Evolutionary conservation across 2,113 vertebrate genomes (phyloP).

Genomic region (Phylloscopus trochilus): DNA sequence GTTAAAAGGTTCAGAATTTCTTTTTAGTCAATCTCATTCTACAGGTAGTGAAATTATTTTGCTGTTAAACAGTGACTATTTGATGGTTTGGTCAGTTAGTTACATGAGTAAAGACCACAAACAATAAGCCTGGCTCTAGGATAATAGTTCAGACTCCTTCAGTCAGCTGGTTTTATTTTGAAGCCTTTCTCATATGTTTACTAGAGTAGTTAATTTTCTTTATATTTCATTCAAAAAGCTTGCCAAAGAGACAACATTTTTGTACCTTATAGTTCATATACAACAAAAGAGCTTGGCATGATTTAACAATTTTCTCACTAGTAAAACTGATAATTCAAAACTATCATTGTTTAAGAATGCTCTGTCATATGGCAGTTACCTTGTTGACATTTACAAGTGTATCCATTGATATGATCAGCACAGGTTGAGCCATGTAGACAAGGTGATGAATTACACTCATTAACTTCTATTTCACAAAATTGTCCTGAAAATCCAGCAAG

Average conservation of each 20-base stretch:
- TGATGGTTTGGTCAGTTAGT: neutral
- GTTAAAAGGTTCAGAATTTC: neutral
- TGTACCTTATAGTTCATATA: neutral
- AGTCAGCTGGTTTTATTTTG: neutral
- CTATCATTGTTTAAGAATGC: neutral
- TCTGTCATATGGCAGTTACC: conserved; percentile 54
- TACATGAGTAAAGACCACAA: neutral
- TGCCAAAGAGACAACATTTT: neutral
- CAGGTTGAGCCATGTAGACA: conserved; percentile 79
- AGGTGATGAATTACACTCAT: conserved; percentile 83
- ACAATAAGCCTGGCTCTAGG: neutral
- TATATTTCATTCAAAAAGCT: neutral
- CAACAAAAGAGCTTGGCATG: neutral
- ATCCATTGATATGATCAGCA: conserved; percentile 82
- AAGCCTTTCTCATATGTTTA: neutral
- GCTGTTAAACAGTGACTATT: neutral
- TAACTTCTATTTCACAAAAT: conserved; percentile 72
- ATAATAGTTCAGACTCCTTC: neutral
- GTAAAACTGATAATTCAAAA: neutral
- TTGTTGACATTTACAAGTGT: conserved; percentile 81
- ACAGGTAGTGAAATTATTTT: neutral
- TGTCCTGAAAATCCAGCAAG: conserved; percentile 64
- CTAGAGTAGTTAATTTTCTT: neutral
- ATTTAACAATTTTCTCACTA: neutral
- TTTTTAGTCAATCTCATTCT: neutral